Evolutionary conservation across 2,888 invertebrate species (phyloP), one percentile per base, ranked within the genome.

Genomic region (Nasonovia ribisnigri): DNA sequence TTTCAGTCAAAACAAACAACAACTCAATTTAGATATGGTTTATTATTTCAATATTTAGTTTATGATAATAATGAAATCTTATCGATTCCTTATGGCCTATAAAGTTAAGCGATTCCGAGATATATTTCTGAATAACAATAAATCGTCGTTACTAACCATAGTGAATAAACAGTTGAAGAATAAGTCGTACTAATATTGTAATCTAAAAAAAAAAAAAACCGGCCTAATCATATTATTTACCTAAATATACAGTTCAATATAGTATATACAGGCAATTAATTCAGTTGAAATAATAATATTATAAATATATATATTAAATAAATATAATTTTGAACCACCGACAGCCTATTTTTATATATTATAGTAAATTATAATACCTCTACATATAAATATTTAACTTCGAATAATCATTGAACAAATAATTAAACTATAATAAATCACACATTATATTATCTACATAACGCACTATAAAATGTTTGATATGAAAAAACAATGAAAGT

Each of bases 1-100:
- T 36, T 48, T 10, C 36, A 77, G 77, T 90, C 77, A 48, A 77
- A 77, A 90, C 77, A 77, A 90, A 77, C 24, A 57, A 60, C 60
- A 77, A 48, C 42, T 11, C 77, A 11, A 90, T 90, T 77, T 51
- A 77, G 67, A 36, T 51, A 36, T 36, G 10, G 13, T 29, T 36
- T 24, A 77, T 5, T 67, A 48, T 90, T 60, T 36, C n/a, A 67
- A n/a, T 48, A 90, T 90, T 46, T 90, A 24, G 46, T 43, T 84
- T 29, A 43, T 43, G 43, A 43, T 84, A 84, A 43, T 84, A 43
- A 26, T 57, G 26, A 57, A 84, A 84, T 29, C 36, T 77, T 87
- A 87, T 86, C 46, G 29, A 87, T n/a, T 87, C 29, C 86, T 29
- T 46, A 46, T 46, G 8, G 36, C 77, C 77, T 36, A 86, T 86